Conservation (phyloP, 2,888 invertebrate genomes). For the Erebia aethiops region DNA sequence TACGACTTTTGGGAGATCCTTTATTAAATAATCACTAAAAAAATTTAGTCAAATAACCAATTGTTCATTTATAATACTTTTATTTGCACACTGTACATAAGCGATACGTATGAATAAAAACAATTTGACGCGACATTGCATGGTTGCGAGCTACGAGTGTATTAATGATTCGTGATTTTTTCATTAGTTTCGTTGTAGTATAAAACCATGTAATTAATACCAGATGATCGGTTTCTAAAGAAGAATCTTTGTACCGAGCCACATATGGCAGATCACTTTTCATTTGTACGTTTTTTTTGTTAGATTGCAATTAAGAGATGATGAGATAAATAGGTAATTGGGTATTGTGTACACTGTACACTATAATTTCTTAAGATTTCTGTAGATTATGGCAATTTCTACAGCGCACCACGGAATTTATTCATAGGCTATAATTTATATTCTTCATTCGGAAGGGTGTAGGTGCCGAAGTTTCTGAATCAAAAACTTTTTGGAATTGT, state of each 20-base stretch:
- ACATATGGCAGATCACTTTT: conserved; percentile 14
- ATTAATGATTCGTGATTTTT: conserved; percentile 5
- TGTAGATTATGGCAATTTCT: not conserved
- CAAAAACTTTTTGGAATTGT: too few species aligned
- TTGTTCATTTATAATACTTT: not conserved
- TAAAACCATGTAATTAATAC: conserved; percentile 20
- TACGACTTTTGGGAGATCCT: too few species aligned
- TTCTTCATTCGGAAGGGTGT: too few species aligned
- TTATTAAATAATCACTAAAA: too few species aligned
- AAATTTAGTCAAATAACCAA: too few species aligned
- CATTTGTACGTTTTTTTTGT: conserved; percentile 11
- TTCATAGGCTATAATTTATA: too few species aligned
- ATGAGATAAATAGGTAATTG: conserved; percentile 12
- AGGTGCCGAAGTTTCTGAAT: too few species aligned
- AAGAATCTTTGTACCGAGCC: conserved; percentile 14
- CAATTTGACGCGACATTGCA: conserved; percentile 2
- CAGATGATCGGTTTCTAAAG: conserved; percentile 14
- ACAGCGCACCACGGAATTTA: not conserved
- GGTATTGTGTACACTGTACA: conserved; percentile 4
- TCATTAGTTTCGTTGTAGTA: conserved; percentile 1
- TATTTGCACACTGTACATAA: not conserved
- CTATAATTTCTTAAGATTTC: not conserved
- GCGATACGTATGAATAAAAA: conserved; percentile 2
- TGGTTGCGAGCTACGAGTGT: conserved; percentile 3
- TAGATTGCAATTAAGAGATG: not conserved